Base-by-base conservation (phyloP, 2,797 vertebrate genomes). In the Xiphophorus birchmanni region DNA sequence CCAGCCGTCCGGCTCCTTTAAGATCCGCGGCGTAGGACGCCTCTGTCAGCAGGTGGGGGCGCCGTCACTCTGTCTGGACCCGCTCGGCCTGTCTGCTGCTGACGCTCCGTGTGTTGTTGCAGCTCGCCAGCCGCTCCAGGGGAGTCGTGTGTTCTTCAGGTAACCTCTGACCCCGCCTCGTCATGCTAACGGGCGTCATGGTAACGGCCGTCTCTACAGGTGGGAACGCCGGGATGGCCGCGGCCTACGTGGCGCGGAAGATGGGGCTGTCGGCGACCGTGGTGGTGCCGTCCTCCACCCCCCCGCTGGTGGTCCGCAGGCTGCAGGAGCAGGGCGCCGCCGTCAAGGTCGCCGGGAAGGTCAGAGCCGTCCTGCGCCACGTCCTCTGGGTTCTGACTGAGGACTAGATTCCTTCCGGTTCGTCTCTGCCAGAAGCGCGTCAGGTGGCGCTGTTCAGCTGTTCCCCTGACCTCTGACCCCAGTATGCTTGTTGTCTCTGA, bases 1-100 rank as follows among this genome's bases (percentile, higher is more conserved):
- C 0, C 98, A 99, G 88, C 97, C 97, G 1, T 89, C 95, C 0
- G 97, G 97, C 8, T 99, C 98, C 87, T 99, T 98, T 93, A 99
- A 99, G 93, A 98, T 99, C 91, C 96, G 98, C 0, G 98, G 98
- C 76, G 96, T 99, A 0, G 97, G 98, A 40, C 95, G 96, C 77
- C 93, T 96, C 76, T 98, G 98, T 89, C 97, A 97, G 92, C 95
- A 97, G 95, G 98, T 99, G 89, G 90, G 86, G 50, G 17, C 47
- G 2, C 47, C 56, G 37, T 21, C 5, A 0, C 0, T 15, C 0
- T 48, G 3, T 0, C 56, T 11, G 21, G 40, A 23, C 0, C 26
- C 2, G 21, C 42, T 37, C 1, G 45, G 11, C 15, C 1, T 6
- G 2, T 78, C 47, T 54, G 0, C 75, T 8, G 2, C 5, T 50